A percentile compares a stretch with the other conserved stretches of the same genome.
phyloP scores from a whole-genome alignment of 2,888 invertebrate species.

The Synanthedon formicaeformis region DNA sequence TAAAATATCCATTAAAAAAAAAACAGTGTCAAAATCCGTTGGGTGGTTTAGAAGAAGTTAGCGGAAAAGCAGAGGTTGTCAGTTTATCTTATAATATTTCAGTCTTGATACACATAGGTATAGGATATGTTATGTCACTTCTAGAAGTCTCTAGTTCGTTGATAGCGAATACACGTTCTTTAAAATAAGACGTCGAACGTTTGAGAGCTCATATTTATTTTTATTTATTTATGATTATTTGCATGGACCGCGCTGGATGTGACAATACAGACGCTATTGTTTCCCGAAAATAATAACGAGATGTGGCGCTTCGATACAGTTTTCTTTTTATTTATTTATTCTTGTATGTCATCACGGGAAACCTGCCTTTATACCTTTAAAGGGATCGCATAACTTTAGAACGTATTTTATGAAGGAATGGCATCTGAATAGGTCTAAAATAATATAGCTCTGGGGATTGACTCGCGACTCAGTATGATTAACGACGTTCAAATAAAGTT shows the following conservation, averaged over 20 bases:
- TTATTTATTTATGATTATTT: constrained; percentile 70
- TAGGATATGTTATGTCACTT: neutral
- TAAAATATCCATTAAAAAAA: too few species aligned
- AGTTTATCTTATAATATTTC: too few species aligned
- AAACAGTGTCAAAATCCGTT: too few species aligned
- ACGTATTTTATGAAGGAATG: constrained; percentile 46
- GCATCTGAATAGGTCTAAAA: constrained; percentile 51
- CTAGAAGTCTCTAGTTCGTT: neutral
- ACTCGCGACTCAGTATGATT: constrained; percentile 26
- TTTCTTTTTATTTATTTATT: constrained; percentile 25
- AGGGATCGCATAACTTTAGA: constrained; percentile 18
- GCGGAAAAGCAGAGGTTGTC: too few species aligned
- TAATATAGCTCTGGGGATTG: constrained; percentile 31
- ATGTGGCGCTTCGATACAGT: constrained; percentile 53
- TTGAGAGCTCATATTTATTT: constrained; percentile 57
- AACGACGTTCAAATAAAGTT: constrained; percentile 33
- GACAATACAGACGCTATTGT: constrained; percentile 65
- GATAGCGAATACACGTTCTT: constrained; percentile 30
- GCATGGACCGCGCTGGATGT: constrained; percentile 63
- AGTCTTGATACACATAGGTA: too few species aligned
- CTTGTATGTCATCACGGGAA: constrained; percentile 10
- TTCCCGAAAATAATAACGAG: constrained; percentile 63
- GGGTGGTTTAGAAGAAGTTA: too few species aligned
- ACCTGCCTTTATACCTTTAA: constrained; percentile 10
- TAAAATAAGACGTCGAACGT: constrained; percentile 58